Evolutionary conservation across 2,888 invertebrate species (phyloP).

Genomic region (Eristalinus sepulchralis): DNA sequence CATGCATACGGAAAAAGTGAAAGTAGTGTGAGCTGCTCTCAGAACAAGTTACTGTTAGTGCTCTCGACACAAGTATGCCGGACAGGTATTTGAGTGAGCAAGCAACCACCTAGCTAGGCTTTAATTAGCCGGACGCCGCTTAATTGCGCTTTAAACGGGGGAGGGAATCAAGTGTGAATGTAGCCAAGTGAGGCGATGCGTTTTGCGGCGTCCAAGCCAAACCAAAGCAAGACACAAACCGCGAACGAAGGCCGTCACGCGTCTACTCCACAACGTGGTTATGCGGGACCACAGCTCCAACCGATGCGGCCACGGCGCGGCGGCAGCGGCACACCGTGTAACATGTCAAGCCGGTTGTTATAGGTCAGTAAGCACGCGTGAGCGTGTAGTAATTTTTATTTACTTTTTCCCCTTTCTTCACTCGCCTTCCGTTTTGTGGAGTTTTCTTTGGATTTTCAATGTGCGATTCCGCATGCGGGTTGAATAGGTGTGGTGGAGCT

Average conservation of each 20-base stretch:
- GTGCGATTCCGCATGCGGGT: background rate
- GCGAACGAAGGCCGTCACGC: constrained; percentile 29
- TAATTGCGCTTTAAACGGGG: constrained; percentile 22
- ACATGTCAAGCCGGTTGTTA: constrained; percentile 54
- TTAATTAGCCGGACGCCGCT: constrained; percentile 38
- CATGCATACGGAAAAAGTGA: constrained; percentile 44
- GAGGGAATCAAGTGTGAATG: background rate
- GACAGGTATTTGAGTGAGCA: background rate
- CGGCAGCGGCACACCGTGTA: background rate
- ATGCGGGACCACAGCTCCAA: constrained; percentile 1
- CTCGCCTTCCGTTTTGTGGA: background rate
- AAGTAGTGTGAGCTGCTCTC: constrained; percentile 7
- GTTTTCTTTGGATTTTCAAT: background rate
- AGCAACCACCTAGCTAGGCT: constrained; percentile 12
- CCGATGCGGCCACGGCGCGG: background rate
- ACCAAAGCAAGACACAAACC: background rate
- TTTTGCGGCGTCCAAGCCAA: constrained; percentile 10
- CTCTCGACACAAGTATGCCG: background rate
- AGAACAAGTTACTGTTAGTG: constrained; percentile 22
- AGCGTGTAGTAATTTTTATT: constrained; percentile 28
- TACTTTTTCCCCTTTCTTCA: background rate
- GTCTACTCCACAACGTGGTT: constrained; percentile 21
- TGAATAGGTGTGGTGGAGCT: background rate
- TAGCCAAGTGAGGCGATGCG: background rate
- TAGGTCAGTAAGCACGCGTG: constrained; percentile 58